These are phyloP conservation scores for Drosophila borealis DNA, from an alignment of 2,888 invertebrate genomes.

Conservation along the genomic window DNA sequence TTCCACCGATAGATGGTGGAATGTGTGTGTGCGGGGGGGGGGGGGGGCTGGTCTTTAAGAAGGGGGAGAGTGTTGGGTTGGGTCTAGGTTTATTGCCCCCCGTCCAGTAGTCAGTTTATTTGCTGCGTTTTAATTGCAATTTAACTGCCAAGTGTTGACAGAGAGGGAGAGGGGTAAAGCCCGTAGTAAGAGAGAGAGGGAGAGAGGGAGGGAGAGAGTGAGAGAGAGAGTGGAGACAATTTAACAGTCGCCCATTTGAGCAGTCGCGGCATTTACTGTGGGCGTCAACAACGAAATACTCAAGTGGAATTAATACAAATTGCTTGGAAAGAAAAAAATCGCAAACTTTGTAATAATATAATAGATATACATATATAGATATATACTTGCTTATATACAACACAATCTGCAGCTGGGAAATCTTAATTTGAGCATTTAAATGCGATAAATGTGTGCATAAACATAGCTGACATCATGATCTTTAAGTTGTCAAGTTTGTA, in stretches of 20 bases:
- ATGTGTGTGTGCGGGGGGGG: neutral
- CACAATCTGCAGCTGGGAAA: neutral
- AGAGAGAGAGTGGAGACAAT: neutral
- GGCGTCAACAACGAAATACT: conserved; percentile 29
- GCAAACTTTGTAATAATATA: conserved; percentile 25
- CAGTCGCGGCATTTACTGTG: conserved; percentile 17
- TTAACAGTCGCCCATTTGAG: conserved; percentile 24
- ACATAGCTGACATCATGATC: conserved; percentile 26
- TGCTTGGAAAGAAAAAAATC: conserved; percentile 10
- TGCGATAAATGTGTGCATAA: neutral
- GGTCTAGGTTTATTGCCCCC: conserved; percentile 35
- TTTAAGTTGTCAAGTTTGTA: neutral
- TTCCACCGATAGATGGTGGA: conserved; percentile 11
- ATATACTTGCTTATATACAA: neutral
- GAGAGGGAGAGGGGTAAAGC: neutral
- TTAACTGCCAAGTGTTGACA: conserved; percentile 44
- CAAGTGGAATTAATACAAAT: conserved; percentile 47
- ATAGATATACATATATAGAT: conserved; percentile 5
- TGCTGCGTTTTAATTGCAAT: conserved; percentile 57
- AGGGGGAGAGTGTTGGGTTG: conserved; percentile 2
- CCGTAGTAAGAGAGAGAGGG: neutral
- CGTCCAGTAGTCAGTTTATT: conserved; percentile 27
- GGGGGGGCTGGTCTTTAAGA: conserved; percentile 15
- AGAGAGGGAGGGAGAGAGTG: neutral
- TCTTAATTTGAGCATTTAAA: conserved; percentile 3